These are phyloP conservation scores for Hyles euphorbiae DNA, from an alignment of 1,140 invertebrate genomes.

Conservation along the genomic window DNA sequence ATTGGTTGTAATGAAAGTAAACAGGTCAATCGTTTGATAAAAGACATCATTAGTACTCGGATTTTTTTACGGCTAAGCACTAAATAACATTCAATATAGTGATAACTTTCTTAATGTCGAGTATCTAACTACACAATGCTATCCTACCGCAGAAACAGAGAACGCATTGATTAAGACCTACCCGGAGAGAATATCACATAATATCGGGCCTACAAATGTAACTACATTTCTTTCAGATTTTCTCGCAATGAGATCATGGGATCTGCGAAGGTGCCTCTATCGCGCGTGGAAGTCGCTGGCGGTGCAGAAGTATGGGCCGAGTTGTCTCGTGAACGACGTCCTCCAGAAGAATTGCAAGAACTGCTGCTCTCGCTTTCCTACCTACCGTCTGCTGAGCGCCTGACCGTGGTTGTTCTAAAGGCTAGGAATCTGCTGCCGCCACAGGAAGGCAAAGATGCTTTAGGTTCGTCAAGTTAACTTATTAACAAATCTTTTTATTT, in stretches of 20 bases:
- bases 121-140: no score
- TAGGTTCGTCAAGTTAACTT: constrained; percentile 63
- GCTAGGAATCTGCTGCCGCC: constrained; percentile 87
- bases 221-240: constrained; percentile 72
- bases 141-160: no score
- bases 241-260: constrained; percentile 88
- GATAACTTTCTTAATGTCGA: no score
- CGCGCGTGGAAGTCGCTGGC: constrained; percentile 82
- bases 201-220: no score
- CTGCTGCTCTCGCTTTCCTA: constrained; percentile 89
- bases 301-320: constrained; percentile 88
- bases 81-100: no score
- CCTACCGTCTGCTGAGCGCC: constrained; percentile 88
- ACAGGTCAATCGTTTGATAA: no score
- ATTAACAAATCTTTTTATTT: no score
- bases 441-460: constrained; percentile 77
- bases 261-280: constrained; percentile 82
- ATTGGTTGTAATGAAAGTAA: no score
- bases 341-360: constrained; percentile 87
- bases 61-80: no score
- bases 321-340: constrained; percentile 84
- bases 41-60: no score
- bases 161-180: no score
- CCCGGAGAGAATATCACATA: no score
- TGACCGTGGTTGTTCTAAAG: constrained; percentile 89